Evolutionary conservation across 2,888 invertebrate genomes (phyloP).

Genomic region (Sisyra nigra): DNA sequence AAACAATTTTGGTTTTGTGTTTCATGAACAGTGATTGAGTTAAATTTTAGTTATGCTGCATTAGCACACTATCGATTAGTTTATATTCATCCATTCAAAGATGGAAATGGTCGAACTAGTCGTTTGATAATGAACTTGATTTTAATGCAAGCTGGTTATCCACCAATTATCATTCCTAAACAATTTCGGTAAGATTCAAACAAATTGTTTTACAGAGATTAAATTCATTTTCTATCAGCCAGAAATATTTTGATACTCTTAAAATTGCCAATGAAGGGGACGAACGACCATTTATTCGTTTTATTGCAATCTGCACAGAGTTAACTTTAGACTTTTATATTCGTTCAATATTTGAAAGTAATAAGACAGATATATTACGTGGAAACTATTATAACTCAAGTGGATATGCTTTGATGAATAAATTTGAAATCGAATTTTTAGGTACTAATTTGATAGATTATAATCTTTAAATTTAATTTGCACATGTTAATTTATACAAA

Average conservation of each 20-base stretch:
- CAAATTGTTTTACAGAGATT: too few species aligned
- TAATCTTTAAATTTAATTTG: too few species aligned
- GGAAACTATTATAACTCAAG: too few species aligned
- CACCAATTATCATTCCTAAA: slow-evolving; percentile 87
- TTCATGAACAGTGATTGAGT: too few species aligned
- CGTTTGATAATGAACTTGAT: slow-evolving; percentile 91
- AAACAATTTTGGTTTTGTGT: slow-evolving; percentile 7
- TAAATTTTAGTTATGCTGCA: slow-evolving; percentile 70
- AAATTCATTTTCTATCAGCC: slow-evolving; percentile 24
- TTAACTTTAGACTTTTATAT: slow-evolving; percentile 75
- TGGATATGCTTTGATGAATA: too few species aligned
- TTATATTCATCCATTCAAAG: slow-evolving; percentile 91
- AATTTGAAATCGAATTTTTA: too few species aligned
- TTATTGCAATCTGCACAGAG: slow-evolving; percentile 87
- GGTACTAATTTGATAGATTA: too few species aligned
- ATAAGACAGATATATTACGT: slow-evolving; percentile 15
- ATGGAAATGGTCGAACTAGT: slow-evolving; percentile 93
- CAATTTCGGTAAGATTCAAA: slow-evolving; percentile 52
- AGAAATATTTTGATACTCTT: slow-evolving; percentile 75
- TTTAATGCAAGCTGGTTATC: slow-evolving; percentile 89
- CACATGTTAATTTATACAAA: too few species aligned
- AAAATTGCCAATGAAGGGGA: slow-evolving; percentile 90
- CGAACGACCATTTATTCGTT: slow-evolving; percentile 87
- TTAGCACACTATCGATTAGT: slow-evolving; percentile 94
- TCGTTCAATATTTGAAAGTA: slow-evolving; percentile 63